Percentiles rank a stretch among this genome's conserved stretches.
Evolutionary conservation across 2,888 invertebrate genomes (phyloP).

Genomic region (Rhagonycha fulva): DNA sequence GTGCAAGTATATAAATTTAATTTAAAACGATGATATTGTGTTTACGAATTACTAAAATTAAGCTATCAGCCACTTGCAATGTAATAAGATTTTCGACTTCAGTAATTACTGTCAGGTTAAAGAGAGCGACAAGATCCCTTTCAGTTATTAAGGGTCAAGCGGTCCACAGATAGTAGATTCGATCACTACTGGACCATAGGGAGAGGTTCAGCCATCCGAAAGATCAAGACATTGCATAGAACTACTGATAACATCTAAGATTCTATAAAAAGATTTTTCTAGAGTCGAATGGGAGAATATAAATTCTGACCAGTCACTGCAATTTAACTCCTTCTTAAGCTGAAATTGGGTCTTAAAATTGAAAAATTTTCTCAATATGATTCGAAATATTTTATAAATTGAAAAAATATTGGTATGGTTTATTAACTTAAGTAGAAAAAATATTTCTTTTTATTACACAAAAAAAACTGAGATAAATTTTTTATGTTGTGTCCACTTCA

Average conservation of each 20-base stretch:
- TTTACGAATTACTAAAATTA: conserved; percentile 16
- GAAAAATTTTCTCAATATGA: not conserved
- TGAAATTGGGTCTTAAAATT: not conserved
- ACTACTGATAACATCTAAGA: conserved; percentile 11
- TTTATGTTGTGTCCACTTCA: not conserved
- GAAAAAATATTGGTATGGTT: not conserved
- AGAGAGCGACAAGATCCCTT: conserved; percentile 19
- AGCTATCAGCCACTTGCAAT: conserved; percentile 1
- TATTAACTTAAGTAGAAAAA: not conserved
- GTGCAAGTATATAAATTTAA: conserved; percentile 1
- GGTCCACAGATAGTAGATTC: conserved; percentile 17
- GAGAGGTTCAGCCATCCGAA: conserved; percentile 13
- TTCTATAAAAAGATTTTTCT: conserved; percentile 21
- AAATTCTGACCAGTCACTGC: conserved; percentile 9
- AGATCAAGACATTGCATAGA: conserved; percentile 21
- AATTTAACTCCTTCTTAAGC: not conserved
- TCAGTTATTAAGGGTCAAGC: conserved; percentile 22
- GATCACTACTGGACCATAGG: conserved; percentile 11
- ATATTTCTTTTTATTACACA: not conserved
- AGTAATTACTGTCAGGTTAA: conserved; percentile 25
- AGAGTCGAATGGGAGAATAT: conserved; percentile 21
- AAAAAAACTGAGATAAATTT: not conserved
- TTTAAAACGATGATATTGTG: conserved; percentile 4
- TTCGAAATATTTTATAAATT: not conserved
- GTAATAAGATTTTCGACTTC: conserved; percentile 18